These are phyloP conservation scores for Carterocephalus palaemon DNA, from an alignment of 2,888 invertebrate genomes.

Conservation along the genomic window DNA sequence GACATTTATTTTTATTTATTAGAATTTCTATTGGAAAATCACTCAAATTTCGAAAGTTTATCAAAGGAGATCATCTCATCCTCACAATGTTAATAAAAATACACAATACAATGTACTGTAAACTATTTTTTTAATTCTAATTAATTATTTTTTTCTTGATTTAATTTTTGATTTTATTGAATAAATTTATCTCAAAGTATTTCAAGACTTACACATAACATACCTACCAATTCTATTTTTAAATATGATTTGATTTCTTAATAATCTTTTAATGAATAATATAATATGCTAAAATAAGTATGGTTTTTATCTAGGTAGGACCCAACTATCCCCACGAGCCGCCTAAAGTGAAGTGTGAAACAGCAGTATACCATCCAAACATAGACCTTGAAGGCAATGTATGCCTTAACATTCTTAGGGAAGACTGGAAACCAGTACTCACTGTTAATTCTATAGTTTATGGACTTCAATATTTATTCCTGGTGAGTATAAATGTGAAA, in stretches of 20 bases:
- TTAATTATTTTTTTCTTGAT: neutral
- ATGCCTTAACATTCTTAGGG: slow-evolving; percentile 96
- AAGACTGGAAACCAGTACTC: slow-evolving; percentile 99
- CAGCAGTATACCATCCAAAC: slow-evolving; percentile 98
- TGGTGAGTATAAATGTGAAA: slow-evolving; percentile 81
- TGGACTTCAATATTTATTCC: slow-evolving; percentile 97
- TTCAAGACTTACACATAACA: no score
- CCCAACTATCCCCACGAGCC: slow-evolving; percentile 99
- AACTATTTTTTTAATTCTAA: neutral
- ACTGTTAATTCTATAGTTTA: slow-evolving; percentile 99
- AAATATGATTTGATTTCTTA: no score
- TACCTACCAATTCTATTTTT: no score
- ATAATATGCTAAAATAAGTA: no score
- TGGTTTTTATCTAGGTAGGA: slow-evolving; percentile 81
- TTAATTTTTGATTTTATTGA: neutral
- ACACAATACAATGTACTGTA: neutral
- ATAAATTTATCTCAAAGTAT: no score
- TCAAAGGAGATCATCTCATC: no score
- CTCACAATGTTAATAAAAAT: no score
- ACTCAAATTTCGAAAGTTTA: no score
- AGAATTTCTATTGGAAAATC: no score
- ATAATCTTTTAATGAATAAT: no score
- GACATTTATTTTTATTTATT: no score
- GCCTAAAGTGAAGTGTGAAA: slow-evolving; percentile 99
- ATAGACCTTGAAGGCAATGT: slow-evolving; percentile 99